A percentile compares a stretch with the other conserved stretches of the same genome.
Conservation (phyloP, 2,797 vertebrate genomes). For the Sebastes hubbsi region DNA sequence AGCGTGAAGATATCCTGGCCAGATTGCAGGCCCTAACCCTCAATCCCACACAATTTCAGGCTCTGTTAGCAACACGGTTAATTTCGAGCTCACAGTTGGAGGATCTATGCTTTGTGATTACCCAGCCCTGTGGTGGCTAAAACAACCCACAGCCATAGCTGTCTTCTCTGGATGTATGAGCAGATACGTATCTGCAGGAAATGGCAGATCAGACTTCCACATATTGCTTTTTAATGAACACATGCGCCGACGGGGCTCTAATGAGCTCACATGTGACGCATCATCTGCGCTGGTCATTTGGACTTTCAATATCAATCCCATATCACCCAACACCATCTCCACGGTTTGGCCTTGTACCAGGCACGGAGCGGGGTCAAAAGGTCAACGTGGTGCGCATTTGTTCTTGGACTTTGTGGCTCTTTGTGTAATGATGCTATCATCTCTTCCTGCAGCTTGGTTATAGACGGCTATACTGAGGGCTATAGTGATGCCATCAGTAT, state of each 20-base stretch:
- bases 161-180: conserved; percentile 54
- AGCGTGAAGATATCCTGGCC: conserved; percentile 33
- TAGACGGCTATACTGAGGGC: neutral
- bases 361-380: conserved; percentile 31
- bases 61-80: conserved; percentile 43
- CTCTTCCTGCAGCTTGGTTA: conserved; percentile 15
- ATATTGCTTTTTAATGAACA: conserved; percentile 80
- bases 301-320: conserved; percentile 35
- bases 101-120: conserved; percentile 39
- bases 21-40: conserved; percentile 6
- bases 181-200: conserved; percentile 75
- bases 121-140: conserved; percentile 29
- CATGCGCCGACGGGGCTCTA: conserved; percentile 38
- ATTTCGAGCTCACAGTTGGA: conserved; percentile 42
- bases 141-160: conserved; percentile 45
- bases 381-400: conserved; percentile 31
- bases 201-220: conserved; percentile 65
- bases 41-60: conserved; percentile 31
- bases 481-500: too few relatives aligned
- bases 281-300: conserved; percentile 53
- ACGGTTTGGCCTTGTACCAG: conserved; percentile 22
- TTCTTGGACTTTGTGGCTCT: conserved; percentile 41
- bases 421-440: conserved; percentile 47
- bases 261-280: conserved; percentile 58
- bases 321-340: conserved; percentile 32